phyloP scores from a whole-genome alignment of 2,797 vertebrate genomes.

The Pseudochirops cupreus region DNA sequence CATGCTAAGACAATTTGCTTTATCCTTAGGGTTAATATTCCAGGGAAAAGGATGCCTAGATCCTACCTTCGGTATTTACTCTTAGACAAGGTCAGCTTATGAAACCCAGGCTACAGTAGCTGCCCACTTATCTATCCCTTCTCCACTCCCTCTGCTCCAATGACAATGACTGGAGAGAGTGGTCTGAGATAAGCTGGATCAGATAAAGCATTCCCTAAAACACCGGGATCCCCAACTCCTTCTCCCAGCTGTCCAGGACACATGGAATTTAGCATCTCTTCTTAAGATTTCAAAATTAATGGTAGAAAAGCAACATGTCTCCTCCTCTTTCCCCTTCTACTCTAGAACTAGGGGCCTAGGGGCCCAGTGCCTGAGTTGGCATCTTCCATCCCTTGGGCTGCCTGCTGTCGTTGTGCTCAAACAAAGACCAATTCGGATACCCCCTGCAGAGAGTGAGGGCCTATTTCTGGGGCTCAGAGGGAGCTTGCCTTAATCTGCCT shows the following conservation, averaged over 20 bases:
- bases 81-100: neutral
- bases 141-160: neutral
- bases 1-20: neutral
- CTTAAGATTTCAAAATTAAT: neutral
- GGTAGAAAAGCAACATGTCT: neutral
- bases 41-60: neutral
- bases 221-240: neutral
- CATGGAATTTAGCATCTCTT: neutral
- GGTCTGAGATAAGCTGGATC: neutral
- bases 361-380: conserved; percentile 17
- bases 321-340: neutral
- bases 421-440: conserved; percentile 59
- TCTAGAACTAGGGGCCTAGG: conserved; percentile 13
- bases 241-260: neutral
- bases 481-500: conserved; percentile 66
- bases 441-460: conserved; percentile 55
- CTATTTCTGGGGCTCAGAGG: conserved; percentile 34
- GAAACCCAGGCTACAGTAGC: neutral
- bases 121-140: neutral
- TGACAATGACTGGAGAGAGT: neutral
- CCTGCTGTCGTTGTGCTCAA: conserved; percentile 42
- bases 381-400: conserved; percentile 5
- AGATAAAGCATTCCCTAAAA: neutral
- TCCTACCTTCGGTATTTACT: neutral
- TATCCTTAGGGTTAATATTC: neutral